phyloP scores from a whole-genome alignment of 2,888 invertebrate species.

The Harpalus rubripes region DNA sequence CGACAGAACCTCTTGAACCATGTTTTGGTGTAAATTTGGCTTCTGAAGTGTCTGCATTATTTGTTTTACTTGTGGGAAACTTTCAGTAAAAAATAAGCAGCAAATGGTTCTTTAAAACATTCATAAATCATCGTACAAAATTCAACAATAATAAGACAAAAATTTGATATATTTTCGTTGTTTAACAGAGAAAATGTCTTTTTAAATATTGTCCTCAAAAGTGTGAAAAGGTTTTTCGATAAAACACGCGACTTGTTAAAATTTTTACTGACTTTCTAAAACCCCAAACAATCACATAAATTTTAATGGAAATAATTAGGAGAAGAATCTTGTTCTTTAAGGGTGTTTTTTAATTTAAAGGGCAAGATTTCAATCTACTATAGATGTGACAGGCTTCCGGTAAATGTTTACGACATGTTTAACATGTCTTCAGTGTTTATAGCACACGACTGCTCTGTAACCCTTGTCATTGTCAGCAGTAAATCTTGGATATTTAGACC shows the following conservation, averaged over 20 bases:
- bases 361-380: slow-evolving; percentile 32
- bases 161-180: not conserved
- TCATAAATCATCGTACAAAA: slow-evolving; percentile 21
- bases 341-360: slow-evolving; percentile 3
- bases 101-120: slow-evolving; percentile 12
- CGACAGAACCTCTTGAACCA: slow-evolving; percentile 22
- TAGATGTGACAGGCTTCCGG: slow-evolving; percentile 60
- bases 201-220: not conserved
- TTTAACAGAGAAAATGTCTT: slow-evolving; percentile 10
- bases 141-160: slow-evolving; percentile 10
- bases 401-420: slow-evolving; percentile 66
- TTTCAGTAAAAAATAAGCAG: slow-evolving; percentile 35
- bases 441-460: not conserved
- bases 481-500: slow-evolving; percentile 46
- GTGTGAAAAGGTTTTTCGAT: slow-evolving; percentile 36
- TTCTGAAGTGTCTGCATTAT: slow-evolving; percentile 45
- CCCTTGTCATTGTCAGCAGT: slow-evolving; percentile 43
- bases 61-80: slow-evolving; percentile 45
- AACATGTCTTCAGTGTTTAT: slow-evolving; percentile 39
- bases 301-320: slow-evolving; percentile 12
- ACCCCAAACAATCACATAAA: slow-evolving; percentile 4
- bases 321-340: not conserved
- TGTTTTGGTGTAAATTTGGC: slow-evolving; percentile 41
- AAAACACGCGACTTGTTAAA: slow-evolving; percentile 35
- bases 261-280: slow-evolving; percentile 26